Evolutionary conservation across 2,888 invertebrate genomes (phyloP).

Genomic region (Sphecodes monilicornis): DNA sequence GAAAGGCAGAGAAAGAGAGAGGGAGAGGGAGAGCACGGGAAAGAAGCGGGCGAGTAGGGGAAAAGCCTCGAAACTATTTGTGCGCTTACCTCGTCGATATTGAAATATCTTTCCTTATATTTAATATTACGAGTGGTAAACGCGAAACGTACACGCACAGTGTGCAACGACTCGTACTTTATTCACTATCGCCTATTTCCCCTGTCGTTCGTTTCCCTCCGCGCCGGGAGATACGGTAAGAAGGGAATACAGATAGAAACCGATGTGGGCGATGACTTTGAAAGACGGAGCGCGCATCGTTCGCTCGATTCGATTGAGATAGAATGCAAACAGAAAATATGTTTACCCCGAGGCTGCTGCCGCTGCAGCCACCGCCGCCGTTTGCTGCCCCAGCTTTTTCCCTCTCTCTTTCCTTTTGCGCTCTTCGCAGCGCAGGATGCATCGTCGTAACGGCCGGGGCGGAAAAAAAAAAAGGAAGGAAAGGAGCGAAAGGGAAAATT

Average conservation of each 20-base stretch:
- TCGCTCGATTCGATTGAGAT: constrained; percentile 47
- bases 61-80: constrained; percentile 54
- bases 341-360: constrained; percentile 49
- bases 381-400: not conserved
- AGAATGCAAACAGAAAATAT: constrained; percentile 59
- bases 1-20: not conserved
- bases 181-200: constrained; percentile 30
- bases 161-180: constrained; percentile 34
- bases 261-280: constrained; percentile 36
- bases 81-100: constrained; percentile 74
- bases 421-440: not conserved
- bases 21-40: not conserved
- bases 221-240: constrained; percentile 15
- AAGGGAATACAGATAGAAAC: constrained; percentile 41
- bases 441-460: not conserved
- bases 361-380: not conserved
- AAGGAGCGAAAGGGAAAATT: not conserved
- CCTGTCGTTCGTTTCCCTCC: not conserved
- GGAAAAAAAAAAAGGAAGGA: not conserved
- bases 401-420: not conserved
- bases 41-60: constrained; percentile 20
- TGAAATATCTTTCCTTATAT: constrained; percentile 78
- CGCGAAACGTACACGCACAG: constrained; percentile 54
- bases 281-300: constrained; percentile 42
- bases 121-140: constrained; percentile 74